Base-by-base conservation (phyloP, 2,113 vertebrate species). In the Microtus pennsylvanicus region DNA sequence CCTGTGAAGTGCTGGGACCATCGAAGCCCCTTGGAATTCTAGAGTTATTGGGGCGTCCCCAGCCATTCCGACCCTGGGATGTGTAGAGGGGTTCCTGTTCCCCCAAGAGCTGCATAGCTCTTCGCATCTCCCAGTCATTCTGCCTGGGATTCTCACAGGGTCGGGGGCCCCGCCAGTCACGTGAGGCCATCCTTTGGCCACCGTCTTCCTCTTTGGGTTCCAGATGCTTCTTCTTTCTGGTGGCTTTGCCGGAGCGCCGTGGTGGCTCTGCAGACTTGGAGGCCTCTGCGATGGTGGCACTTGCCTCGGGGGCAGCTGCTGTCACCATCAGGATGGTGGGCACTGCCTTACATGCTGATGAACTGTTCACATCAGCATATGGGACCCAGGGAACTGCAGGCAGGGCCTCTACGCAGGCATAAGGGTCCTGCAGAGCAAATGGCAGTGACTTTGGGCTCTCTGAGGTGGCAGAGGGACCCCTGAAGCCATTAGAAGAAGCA, bases 161-260 rank as follows among this genome's bases (percentile, higher is more conserved):
- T 35, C 82, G 21, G 0, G 86, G 69, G 7, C 81, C 90, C 67
- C 75, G 96, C 94, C 95, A 96, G 76, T 94, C 86, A 4, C 9
- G 52, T 28, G 83, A 58, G 89, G 69, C 13, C 47, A 42, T 1
- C n/a, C 65, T 22, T 0, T 86, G 96, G 30, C 88, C 76, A 7
- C 65, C 7, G 30, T 16, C 28, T 28, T 95, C 93, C 13, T 95
- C 96, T 4, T 89, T 70, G 0, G 94, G 81, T 5, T 97, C 96
- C 94, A 98, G 97, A 13, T 98, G 97, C 78, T 98, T 97, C 96
- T 98, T 98, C 95, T 97, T 97, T 47, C 96, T 22, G 14, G 96
- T 95, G 77, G 78, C 97, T 55, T 98, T 98, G 47, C 97, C 95
- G 0, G 97, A 74, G 38, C 95, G 95, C 1, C 89, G 96, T 0